Percentiles rank a stretch among this genome's conserved stretches.
These are phyloP conservation scores for Acronicta leporina DNA, from an alignment of 2,888 invertebrate genomes.

Conservation along the genomic window DNA sequence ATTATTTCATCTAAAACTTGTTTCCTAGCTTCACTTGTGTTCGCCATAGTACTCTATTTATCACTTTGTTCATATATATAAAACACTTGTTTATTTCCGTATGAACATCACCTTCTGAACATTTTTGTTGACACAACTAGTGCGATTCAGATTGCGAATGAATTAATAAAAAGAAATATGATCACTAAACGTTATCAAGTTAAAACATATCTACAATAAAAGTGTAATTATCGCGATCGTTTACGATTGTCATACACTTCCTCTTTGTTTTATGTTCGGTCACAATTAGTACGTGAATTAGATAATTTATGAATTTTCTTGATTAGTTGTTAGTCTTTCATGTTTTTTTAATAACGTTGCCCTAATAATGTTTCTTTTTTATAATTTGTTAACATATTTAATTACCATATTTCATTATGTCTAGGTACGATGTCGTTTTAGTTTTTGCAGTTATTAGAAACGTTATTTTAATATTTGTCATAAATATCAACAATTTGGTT, in stretches of 20 bases:
- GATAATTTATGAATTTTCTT: background rate
- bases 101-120: slow-evolving; percentile 31
- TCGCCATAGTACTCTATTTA: slow-evolving; percentile 62
- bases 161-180: slow-evolving; percentile 71
- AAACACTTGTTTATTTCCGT: slow-evolving; percentile 1
- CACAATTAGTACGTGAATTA: too few relatives aligned
- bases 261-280: slow-evolving; percentile 36
- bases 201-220: slow-evolving; percentile 68
- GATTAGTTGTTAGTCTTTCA: slow-evolving; percentile 27
- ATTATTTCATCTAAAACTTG: slow-evolving; percentile 74
- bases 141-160: slow-evolving; percentile 80
- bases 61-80: slow-evolving; percentile 1
- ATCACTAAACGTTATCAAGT: slow-evolving; percentile 74
- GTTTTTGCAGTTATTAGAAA: slow-evolving; percentile 18
- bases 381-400: slow-evolving; percentile 1
- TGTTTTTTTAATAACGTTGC: too few relatives aligned
- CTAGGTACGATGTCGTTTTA: slow-evolving; percentile 1
- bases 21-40: slow-evolving; percentile 61
- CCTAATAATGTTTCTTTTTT: too few relatives aligned
- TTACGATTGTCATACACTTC: slow-evolving; percentile 39
- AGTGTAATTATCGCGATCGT: slow-evolving; percentile 68
- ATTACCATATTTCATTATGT: slow-evolving; percentile 10
- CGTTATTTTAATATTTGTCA: slow-evolving; percentile 1
- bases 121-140: slow-evolving; percentile 60
- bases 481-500: slow-evolving; percentile 1